These are phyloP conservation scores for Drosophila murphyi DNA, from an alignment of 1,140 invertebrate genomes.

Conservation along the genomic window DNA sequence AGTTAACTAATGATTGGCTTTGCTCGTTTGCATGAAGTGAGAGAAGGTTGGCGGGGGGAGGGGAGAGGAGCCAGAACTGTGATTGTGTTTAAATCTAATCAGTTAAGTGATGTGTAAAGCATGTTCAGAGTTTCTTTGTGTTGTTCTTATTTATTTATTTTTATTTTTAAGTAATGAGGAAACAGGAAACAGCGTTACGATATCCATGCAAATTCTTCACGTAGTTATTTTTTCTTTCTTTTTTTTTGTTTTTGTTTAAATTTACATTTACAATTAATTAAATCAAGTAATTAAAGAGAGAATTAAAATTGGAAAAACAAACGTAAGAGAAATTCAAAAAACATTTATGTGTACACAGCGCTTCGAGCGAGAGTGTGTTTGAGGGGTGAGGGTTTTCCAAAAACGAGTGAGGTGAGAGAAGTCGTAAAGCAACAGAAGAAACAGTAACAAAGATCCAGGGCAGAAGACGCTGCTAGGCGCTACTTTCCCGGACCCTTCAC, in stretches of 20 bases:
- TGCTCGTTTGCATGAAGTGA: background rate
- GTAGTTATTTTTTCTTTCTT: slow-evolving; percentile 43
- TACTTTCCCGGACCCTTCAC: background rate
- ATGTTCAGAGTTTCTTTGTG: slow-evolving; percentile 18
- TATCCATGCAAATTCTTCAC: slow-evolving; percentile 84
- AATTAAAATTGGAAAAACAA: slow-evolving; percentile 29
- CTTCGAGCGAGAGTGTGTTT: slow-evolving; percentile 24
- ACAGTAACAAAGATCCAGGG: slow-evolving; percentile 9
- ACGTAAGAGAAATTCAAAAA: slow-evolving; percentile 11
- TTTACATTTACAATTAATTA: slow-evolving; percentile 68
- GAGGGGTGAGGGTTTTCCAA: slow-evolving; percentile 14
- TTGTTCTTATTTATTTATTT: slow-evolving; percentile 9
- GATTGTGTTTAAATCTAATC: slow-evolving; percentile 9
- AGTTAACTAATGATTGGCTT: slow-evolving; percentile 9
- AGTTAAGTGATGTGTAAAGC: slow-evolving; percentile 2
- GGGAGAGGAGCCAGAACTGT: slow-evolving; percentile 1
- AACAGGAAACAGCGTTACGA: slow-evolving; percentile 82
- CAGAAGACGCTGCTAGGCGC: background rate
- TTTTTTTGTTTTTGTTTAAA: slow-evolving; percentile 36
- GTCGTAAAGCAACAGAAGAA: slow-evolving; percentile 24
- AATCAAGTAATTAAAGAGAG: slow-evolving; percentile 44
- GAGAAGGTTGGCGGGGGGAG: background rate
- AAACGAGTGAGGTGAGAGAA: slow-evolving; percentile 11
- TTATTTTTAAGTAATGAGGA: slow-evolving; percentile 56
- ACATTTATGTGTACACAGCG: slow-evolving; percentile 28